Base-by-base conservation (phyloP, 2,113 vertebrate species). In the Spermophilus dauricus region DNA sequence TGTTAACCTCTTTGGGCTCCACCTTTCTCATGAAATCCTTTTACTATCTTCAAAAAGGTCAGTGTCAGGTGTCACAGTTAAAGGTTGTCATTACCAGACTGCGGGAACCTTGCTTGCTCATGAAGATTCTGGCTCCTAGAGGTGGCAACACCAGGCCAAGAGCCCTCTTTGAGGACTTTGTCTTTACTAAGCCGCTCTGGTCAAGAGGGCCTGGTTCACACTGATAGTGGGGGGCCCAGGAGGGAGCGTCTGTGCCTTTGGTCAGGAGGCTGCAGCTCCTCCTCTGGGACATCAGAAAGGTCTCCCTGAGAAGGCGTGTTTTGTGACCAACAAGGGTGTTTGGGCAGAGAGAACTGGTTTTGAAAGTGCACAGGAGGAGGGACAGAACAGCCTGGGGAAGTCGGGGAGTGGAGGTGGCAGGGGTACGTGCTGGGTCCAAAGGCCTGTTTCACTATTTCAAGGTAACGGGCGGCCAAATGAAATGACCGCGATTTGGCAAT, bases 361-460 rank as follows among this genome's bases (percentile, higher is more conserved):
- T 82, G 75, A 70, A 96, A 95, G 70, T 39, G 24, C 28, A 11
- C 24, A 24, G 53, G 32, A 63, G 45, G 34, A 32, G 10, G 6
- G 88, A 32, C n/a, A 4, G 45, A 87, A 56, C 17, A 30, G 18
- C 56, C 30, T 80, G 77, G 37, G 13, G 3, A 61, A 76, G 82
- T 32, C 30, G 53, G 51, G 80, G 48, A 42, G 63, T 32, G 75
- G n/a, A n/a, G 63, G 84, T 22, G 24, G 56, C 56, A 24, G 56
- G 56, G 56, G 56, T 8, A 32, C 4, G 14, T 34, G 67, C 48
- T 51, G 22, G 48, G 37, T 73, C 48, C 75, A n/a, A 78, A 95
- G 77, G 22, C 80, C 58, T 67, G 17, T 86, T 83, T 96, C 28
- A 91, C 53, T 58, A 91, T 95, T 93, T 97, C 22, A 24, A 90